Evolutionary conservation across 2,797 vertebrate genomes (phyloP).

Genomic region (Brachyalestes nurse): DNA sequence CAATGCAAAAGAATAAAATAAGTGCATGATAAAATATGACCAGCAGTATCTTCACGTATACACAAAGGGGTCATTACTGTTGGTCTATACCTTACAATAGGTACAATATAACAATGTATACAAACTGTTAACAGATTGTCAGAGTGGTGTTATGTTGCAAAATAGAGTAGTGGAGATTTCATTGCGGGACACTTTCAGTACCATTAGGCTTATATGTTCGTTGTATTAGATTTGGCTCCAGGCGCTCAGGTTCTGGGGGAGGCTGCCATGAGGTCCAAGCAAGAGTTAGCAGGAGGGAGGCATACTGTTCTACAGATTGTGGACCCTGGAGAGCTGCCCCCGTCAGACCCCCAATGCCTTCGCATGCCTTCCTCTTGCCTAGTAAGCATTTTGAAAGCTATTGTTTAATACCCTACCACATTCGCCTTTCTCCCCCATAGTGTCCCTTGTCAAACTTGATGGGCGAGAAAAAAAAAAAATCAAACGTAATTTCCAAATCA

Average conservation of each 20-base stretch:
- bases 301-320: slow-evolving; percentile 61
- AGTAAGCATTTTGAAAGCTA: slow-evolving; percentile 61
- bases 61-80: too few relatives aligned
- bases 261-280: slow-evolving; percentile 49
- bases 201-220: slow-evolving; percentile 43
- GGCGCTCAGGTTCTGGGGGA: slow-evolving; percentile 49
- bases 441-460: slow-evolving; percentile 54
- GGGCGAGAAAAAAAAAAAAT: slow-evolving; percentile 49
- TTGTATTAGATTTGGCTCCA: slow-evolving; percentile 52
- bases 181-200: slow-evolving; percentile 40
- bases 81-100: neutral
- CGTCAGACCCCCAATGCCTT: slow-evolving; percentile 45
- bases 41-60: too few relatives aligned
- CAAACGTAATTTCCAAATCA: slow-evolving; percentile 51
- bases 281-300: slow-evolving; percentile 43
- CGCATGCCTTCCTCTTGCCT: slow-evolving; percentile 51
- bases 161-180: slow-evolving; percentile 38
- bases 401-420: slow-evolving; percentile 47
- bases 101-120: slow-evolving; percentile 14
- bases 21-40: too few relatives aligned
- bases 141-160: slow-evolving; percentile 38
- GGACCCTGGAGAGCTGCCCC: slow-evolving; percentile 54
- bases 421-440: slow-evolving; percentile 26
- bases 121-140: slow-evolving; percentile 35
- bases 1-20: too few relatives aligned